Conservation (phyloP, 2,113 vertebrate genomes). For the Centropristis striata region DNA sequence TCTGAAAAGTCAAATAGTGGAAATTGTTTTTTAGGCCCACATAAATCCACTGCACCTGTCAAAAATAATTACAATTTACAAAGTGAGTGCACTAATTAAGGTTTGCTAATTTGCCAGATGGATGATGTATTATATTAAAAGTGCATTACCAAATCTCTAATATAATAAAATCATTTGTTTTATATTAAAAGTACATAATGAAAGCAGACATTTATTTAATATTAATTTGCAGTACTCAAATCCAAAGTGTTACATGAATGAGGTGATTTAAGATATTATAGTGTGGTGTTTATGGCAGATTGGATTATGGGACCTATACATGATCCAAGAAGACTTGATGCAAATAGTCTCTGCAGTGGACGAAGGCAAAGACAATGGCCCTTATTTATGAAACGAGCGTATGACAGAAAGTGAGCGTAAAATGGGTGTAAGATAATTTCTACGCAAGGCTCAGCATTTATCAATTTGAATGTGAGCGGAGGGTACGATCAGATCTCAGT, state of each 20-base stretch:
- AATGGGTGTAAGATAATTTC: too few species aligned
- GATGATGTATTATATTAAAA: constrained; percentile 17
- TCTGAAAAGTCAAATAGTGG: background rate
- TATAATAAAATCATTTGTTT: constrained; percentile 31
- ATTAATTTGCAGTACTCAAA: background rate
- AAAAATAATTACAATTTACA: constrained; percentile 14
- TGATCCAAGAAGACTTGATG: background rate
- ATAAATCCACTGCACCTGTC: constrained; percentile 36
- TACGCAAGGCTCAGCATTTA: too few species aligned
- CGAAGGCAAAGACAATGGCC: background rate
- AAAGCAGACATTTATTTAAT: constrained; percentile 23
- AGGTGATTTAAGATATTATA: background rate
- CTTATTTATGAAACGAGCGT: too few species aligned
- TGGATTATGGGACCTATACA: too few species aligned
- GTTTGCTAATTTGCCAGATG: constrained; percentile 28
- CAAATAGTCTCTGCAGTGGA: background rate
- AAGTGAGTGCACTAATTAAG: constrained; percentile 12
- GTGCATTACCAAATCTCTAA: constrained; percentile 34
- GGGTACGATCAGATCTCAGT: too few species aligned
- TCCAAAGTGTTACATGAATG: constrained; percentile 1
- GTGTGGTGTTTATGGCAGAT: background rate
- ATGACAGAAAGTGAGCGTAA: too few species aligned
- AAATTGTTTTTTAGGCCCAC: background rate
- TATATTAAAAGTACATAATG: constrained; percentile 12
- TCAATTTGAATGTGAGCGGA: too few species aligned